Base-by-base conservation (phyloP, 1,140 invertebrate species). In the Leptonema lineaticorne region DNA sequence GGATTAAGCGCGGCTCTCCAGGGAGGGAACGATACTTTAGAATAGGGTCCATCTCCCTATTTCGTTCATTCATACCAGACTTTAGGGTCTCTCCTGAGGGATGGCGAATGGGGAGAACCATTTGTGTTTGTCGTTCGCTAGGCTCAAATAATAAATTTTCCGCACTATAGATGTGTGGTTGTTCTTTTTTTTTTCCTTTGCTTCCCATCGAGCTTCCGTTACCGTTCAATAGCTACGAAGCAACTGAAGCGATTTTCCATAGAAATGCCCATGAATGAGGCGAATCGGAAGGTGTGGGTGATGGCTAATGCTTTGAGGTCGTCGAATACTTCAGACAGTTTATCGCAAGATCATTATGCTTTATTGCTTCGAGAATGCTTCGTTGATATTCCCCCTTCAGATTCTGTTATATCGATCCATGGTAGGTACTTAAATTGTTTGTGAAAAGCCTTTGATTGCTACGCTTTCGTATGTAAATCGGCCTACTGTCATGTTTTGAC, bases 41-140 rank as follows among this genome's bases (percentile, higher is more conserved):
- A 58, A 58, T 58, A 22, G 56, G 14, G 56, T 11, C 37, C 37
- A 3, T 41, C 2, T 11, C 37, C 37, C 9, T 41, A 9, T 41
- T 4, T 11, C 37, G 1, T 27, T 9, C 56, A 18, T 16, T 18
- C 9, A 53, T 22, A 53, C 11, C 37, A 41, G 37, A 16, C 37
- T 41, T 16, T 41, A n/a, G n/a, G n/a, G 48, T 26, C 48, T 53
- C 16, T 20, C 22, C 48, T 53, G n/a, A n/a, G n/a, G n/a, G n/a
- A n/a, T n/a, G n/a, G n/a, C n/a, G n/a, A n/a, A n/a, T n/a, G 22
- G 56, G 24, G 56, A 27, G 26, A 58, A n/a, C 22, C 56, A 58
- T 58, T 58, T 58, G 26, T 58, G 56, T 58, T 58, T 58, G 56
- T 58, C 56, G 56, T 58, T 58, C 28, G 56, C 56, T 22, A 5